Conservation (phyloP, 2,888 invertebrate genomes). For the Liopterus haemorrhoidalis region DNA sequence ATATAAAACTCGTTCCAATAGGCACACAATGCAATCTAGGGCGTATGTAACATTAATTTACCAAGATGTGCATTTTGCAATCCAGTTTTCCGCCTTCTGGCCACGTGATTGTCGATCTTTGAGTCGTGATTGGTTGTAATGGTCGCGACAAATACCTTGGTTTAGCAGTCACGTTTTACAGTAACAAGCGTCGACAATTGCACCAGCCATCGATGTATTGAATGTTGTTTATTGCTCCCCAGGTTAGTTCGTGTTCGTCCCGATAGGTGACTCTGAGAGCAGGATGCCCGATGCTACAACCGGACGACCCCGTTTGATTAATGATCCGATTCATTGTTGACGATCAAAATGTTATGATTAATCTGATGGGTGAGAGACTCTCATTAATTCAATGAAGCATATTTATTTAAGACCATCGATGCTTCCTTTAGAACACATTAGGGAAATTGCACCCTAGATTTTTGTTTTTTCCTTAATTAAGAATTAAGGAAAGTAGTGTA, state of each 20-base stretch:
- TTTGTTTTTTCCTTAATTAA: too few relatives aligned
- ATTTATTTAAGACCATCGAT: slow-evolving; percentile 14
- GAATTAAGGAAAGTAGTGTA: too few relatives aligned
- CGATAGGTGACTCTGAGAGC: slow-evolving; percentile 41
- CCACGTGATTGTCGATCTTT: slow-evolving; percentile 34
- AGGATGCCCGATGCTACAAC: slow-evolving; percentile 10
- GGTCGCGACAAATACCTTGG: slow-evolving; percentile 18
- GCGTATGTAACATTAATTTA: not conserved
- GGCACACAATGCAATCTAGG: too few relatives aligned
- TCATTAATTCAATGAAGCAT: slow-evolving; percentile 16
- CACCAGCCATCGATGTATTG: slow-evolving; percentile 39
- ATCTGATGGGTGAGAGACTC: slow-evolving; percentile 15
- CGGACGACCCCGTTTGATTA: slow-evolving; percentile 26
- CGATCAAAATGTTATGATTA: slow-evolving; percentile 27
- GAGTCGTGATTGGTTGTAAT: slow-evolving; percentile 13
- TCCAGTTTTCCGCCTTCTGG: slow-evolving; percentile 35
- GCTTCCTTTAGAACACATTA: too few relatives aligned
- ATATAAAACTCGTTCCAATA: too few relatives aligned
- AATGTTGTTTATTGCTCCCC: slow-evolving; percentile 37
- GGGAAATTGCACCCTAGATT: too few relatives aligned
- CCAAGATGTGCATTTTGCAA: not conserved
- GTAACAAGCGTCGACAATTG: slow-evolving; percentile 35
- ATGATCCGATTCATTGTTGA: slow-evolving; percentile 25
- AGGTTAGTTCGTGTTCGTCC: slow-evolving; percentile 35
- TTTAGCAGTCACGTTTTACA: slow-evolving; percentile 1